Evolutionary conservation across 23 tunicate species (phyloP).

Genomic region (Pegea sp.): DNA sequence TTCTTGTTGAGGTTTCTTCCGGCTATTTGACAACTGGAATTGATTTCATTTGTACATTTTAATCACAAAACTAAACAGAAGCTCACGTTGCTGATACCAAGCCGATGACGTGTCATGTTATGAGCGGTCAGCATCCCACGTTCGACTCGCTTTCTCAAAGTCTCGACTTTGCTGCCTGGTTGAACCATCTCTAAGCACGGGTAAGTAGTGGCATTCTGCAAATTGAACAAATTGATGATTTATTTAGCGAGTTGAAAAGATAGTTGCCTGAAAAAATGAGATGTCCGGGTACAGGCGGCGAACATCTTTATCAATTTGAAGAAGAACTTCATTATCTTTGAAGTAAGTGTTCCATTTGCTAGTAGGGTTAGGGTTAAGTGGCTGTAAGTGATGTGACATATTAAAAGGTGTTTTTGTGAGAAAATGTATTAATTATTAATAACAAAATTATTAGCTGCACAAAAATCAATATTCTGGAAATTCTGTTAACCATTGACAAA

Average conservation of each 20-base stretch:
- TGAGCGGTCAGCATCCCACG: slow-evolving; percentile 24
- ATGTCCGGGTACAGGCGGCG: slow-evolving; percentile 92
- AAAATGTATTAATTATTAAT: too few species aligned
- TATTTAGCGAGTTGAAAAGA: too few species aligned
- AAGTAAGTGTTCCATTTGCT: slow-evolving; percentile 90
- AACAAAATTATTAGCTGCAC: too few species aligned
- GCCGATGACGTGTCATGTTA: slow-evolving; percentile 28
- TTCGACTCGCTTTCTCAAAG: slow-evolving; percentile 47
- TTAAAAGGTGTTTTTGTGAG: too few species aligned
- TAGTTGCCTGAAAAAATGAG: slow-evolving; percentile 64
- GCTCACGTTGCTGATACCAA: slow-evolving; percentile 41
- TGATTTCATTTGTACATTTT: not conserved
- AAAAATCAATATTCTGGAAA: too few species aligned
- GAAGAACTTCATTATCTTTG: slow-evolving; percentile 65
- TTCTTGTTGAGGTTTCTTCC: slow-evolving; percentile 44
- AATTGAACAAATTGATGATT: too few species aligned
- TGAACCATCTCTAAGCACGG: slow-evolving; percentile 42
- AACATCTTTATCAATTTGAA: slow-evolving; percentile 95
- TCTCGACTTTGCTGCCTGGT: slow-evolving; percentile 21
- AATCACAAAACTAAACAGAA: not conserved
- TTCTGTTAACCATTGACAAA: too few species aligned
- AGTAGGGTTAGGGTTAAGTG: slow-evolving; percentile 69
- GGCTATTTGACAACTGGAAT: slow-evolving; percentile 17
- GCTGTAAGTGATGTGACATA: too few species aligned
- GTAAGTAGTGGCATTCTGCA: slow-evolving; percentile 48